Percentiles rank a stretch among this genome's conserved stretches.
phyloP scores from a whole-genome alignment of 2,888 invertebrate genomes.

The Eupithecia centaureata region DNA sequence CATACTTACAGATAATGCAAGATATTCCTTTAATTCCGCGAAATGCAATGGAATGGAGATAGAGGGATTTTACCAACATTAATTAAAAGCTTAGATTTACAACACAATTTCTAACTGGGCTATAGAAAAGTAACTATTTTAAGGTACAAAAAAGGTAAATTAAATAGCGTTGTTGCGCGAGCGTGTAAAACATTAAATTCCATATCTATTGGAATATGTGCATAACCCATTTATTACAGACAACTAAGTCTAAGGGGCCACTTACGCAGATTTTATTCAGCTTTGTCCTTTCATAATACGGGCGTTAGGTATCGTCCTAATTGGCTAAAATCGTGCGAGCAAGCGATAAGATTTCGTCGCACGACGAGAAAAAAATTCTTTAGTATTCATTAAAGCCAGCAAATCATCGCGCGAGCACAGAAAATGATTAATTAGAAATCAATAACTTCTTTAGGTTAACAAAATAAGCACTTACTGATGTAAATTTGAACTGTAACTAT shows the following conservation, averaged over 20 bases:
- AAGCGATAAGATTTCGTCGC: too few species aligned
- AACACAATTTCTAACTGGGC: constrained; percentile 20
- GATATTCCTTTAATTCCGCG: constrained; percentile 38
- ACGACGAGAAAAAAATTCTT: too few species aligned
- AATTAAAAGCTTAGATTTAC: neutral
- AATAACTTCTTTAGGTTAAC: too few species aligned
- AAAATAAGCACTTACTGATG: too few species aligned
- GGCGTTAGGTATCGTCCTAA: too few species aligned
- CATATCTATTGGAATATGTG: constrained; percentile 21
- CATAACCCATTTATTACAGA: constrained; percentile 12
- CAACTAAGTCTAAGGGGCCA: constrained; percentile 1
- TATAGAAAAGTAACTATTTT: constrained; percentile 23
- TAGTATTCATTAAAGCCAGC: too few species aligned
- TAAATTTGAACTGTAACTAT: too few species aligned
- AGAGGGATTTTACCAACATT: constrained; percentile 21
- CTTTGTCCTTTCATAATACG: neutral
- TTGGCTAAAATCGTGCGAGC: too few species aligned
- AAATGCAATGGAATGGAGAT: constrained; percentile 47
- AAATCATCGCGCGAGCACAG: too few species aligned
- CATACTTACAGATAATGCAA: constrained; percentile 43
- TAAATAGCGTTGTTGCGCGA: constrained; percentile 26
- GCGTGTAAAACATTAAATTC: constrained; percentile 22
- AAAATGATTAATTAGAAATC: too few species aligned
- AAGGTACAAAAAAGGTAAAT: constrained; percentile 22
- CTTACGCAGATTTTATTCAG: neutral